Conservation (phyloP, 2,113 vertebrate species). For the Uropsilus gracilis region DNA sequence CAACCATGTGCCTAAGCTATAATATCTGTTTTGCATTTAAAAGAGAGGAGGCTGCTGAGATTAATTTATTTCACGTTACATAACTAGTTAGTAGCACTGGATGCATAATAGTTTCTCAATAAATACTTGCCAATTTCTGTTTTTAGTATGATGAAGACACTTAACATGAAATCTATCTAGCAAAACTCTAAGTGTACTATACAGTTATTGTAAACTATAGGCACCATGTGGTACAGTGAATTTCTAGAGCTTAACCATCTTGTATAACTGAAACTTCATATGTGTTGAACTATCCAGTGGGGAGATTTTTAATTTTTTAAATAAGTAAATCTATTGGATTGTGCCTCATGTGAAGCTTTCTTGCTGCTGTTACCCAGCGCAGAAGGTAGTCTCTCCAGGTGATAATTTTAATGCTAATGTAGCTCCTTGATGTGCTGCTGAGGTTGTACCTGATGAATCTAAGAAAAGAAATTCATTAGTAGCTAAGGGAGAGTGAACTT, state of each 20-base stretch:
- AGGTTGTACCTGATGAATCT: not conserved
- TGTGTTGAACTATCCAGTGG: not conserved
- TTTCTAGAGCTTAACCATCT: not conserved
- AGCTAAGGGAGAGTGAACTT: not conserved
- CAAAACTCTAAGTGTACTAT: not conserved
- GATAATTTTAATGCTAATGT: constrained; percentile 17
- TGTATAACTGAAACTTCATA: not conserved
- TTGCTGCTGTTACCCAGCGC: not conserved
- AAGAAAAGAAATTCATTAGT: constrained; percentile 64
- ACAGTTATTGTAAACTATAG: not conserved
- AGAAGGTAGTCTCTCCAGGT: not conserved
- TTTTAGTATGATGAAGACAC: not conserved
- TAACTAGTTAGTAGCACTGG: not conserved
- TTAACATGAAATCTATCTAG: not conserved
- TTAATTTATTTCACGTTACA: not conserved
- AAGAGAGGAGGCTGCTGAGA: not conserved
- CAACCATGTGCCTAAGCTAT: not conserved
- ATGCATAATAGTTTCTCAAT: not conserved
- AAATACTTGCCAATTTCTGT: constrained; percentile 6
- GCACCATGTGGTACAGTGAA: not conserved
- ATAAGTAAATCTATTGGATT: not conserved
- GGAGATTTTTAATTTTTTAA: not conserved
- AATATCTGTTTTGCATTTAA: not conserved
- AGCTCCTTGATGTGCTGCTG: not conserved
- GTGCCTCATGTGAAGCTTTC: not conserved